Evolutionary conservation across 2,113 vertebrate genomes (phyloP), one percentile per base, ranked within the genome.

Genomic region (Beaufortia kweichowensis): DNA sequence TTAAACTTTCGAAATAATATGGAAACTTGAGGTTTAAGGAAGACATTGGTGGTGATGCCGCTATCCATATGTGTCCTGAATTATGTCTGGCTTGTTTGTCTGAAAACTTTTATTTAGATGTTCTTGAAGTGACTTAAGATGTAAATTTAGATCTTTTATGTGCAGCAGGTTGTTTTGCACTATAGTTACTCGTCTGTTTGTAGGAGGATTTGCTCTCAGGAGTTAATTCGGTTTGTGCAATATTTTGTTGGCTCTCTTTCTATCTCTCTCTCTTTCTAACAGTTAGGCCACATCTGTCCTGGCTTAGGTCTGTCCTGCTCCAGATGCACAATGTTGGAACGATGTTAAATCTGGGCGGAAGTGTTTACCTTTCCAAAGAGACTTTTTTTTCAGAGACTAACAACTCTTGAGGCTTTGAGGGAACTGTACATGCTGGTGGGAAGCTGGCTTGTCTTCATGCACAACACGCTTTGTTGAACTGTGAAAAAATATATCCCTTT

Each of bases 291-390:
- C 88, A 91, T 92, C 88, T 91, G 88, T 89, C 86, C 78, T 72
- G 77, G 76, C 82, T 84, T 89, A 87, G 72, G 64, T 79, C 62
- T 79, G 57, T 64, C 68, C 62, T 64, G 29, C 73, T 81, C 87
- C 85, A 89, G 78, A 84, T 83, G 81, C 85, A 88, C 29, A 83
- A 88, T 90, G 87, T 89, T 89, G 68, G 85, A 88, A 78, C 76
- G 82, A 83, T 88, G 84, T 78, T 79, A 41, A 87, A 84, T 80
- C 77, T 74, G 79, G 81, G 83, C 90, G 86, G 86, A 88, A 88
- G 84, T 89, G 89, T 83, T 83, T 87, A 80, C 81, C 86, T 85
- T 85, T 85, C 84, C 78, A 86, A 84, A 85, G 84, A 86, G 23
- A 71, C 62, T 88, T 84, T 71, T 64, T 46, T 63, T 60, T 39